These are phyloP conservation scores for Bostrychus sinensis DNA, from an alignment of 2,113 vertebrate genomes.

Conservation along the genomic window DNA sequence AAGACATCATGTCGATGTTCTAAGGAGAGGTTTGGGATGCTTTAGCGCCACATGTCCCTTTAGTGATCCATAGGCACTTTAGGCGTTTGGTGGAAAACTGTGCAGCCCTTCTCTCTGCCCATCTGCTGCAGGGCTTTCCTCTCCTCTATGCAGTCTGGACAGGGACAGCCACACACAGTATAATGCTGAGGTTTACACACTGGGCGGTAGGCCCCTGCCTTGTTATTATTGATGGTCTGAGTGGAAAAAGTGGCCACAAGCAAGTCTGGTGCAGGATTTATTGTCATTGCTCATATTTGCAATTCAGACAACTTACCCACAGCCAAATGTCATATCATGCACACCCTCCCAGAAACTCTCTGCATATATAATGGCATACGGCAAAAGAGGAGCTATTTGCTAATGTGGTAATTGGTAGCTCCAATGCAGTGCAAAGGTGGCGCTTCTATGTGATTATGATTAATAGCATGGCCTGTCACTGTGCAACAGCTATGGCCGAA, in stretches of 20 bases:
- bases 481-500: conserved; percentile 33
- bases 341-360: background rate
- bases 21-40: conserved; percentile 15
- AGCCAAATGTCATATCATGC: conserved; percentile 33
- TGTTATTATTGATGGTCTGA: conserved; percentile 37
- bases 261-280: conserved; percentile 31
- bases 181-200: conserved; percentile 39
- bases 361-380: conserved; percentile 15
- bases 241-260: conserved; percentile 25
- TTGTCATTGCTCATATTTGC: conserved; percentile 48
- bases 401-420: conserved; percentile 4
- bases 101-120: conserved; percentile 50
- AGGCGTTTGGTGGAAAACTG: conserved; percentile 40
- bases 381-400: conserved; percentile 8
- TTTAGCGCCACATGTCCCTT: conserved; percentile 21
- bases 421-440: conserved; percentile 42
- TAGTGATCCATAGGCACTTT: conserved; percentile 35
- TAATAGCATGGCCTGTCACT: conserved; percentile 56
- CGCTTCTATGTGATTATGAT: conserved; percentile 56
- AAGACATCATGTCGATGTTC: conserved; percentile 7
- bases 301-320: conserved; percentile 27
- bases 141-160: conserved; percentile 41
- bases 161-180: conserved; percentile 32
- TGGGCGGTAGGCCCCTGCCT: conserved; percentile 14
- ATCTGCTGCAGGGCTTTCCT: conserved; percentile 55